Percentiles rank a stretch among this genome's conserved stretches.
phyloP scores from a whole-genome alignment of 2,888 invertebrate genomes.

The Pseudoips prasinana region DNA sequence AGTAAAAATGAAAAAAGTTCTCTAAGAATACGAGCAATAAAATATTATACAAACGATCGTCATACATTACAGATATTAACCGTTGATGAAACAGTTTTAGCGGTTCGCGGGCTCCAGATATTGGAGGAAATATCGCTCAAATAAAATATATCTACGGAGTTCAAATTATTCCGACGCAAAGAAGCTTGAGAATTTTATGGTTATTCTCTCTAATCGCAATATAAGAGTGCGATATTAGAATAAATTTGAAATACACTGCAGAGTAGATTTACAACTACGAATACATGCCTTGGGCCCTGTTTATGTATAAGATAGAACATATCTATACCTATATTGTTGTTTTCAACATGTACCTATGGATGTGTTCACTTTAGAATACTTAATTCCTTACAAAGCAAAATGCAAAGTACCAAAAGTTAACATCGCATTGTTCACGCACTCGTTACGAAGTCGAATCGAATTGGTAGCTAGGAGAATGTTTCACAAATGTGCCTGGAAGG shows the following conservation, averaged over 20 bases:
- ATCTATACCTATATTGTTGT: too few species aligned
- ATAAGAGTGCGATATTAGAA: conserved; percentile 46
- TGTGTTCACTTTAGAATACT: conserved; percentile 10
- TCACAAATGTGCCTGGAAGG: conserved; percentile 59
- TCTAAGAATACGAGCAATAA: conserved; percentile 39
- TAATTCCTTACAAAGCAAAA: conserved; percentile 44
- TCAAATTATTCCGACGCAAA: conserved; percentile 60
- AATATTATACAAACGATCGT: conserved; percentile 47
- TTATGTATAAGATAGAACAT: too few species aligned
- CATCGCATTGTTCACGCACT: conserved; percentile 61
- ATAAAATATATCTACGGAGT: conserved; percentile 56
- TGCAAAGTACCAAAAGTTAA: conserved; percentile 60
- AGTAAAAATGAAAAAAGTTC: conserved; percentile 35
- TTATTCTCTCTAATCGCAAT: conserved; percentile 49
- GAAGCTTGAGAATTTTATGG: conserved; percentile 57
- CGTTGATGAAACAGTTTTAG: conserved; percentile 50
- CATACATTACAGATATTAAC: conserved; percentile 55
- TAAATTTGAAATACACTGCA: conserved; percentile 41
- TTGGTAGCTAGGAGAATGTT: conserved; percentile 59
- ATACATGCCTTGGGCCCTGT: too few species aligned
- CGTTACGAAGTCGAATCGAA: conserved; percentile 66
- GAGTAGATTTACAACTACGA: too few species aligned
- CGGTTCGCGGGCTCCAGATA: conserved; percentile 36
- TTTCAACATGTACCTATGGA: too few species aligned
- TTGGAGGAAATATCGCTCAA: conserved; percentile 46